phyloP scores from a whole-genome alignment of 1,140 invertebrate genomes.

The Aporrectodea caliginosa region DNA sequence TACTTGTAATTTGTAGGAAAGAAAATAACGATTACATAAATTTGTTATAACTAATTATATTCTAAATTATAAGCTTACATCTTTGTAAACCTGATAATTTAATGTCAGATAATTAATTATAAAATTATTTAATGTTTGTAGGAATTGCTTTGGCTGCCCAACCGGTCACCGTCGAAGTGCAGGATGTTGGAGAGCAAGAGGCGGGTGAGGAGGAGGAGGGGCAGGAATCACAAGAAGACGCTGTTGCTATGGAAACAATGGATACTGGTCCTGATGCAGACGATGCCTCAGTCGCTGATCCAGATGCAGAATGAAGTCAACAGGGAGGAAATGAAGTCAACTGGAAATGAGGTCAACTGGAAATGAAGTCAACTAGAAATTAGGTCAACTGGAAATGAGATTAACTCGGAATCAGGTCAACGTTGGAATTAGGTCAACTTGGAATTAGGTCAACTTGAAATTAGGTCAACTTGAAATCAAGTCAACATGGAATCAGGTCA shows the following conservation, averaged over 20 bases:
- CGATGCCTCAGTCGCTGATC: background rate
- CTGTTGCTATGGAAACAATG: background rate
- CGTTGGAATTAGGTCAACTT: no score
- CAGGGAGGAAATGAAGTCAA: background rate
- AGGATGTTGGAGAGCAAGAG: background rate
- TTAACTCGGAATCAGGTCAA: no score
- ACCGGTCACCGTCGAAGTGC: background rate
- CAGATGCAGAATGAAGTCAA: background rate
- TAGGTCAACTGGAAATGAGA: background rate
- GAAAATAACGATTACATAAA: no score
- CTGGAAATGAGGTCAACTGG: background rate
- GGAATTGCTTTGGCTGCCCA: background rate
- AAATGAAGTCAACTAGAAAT: background rate
- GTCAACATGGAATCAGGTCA: no score
- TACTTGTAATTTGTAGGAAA: no score
- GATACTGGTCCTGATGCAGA: background rate
- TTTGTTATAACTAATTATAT: background rate
- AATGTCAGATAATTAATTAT: conserved; percentile 2
- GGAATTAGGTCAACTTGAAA: no score
- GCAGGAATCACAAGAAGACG: background rate
- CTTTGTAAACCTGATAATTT: background rate
- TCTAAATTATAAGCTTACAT: background rate
- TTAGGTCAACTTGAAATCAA: no score
- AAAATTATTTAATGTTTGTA: conserved; percentile 1
- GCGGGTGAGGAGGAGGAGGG: background rate